Percentiles rank a stretch among this genome's conserved stretches.
Evolutionary conservation across 2,113 vertebrate species (phyloP).

Genomic region (Oostethus manadensis): DNA sequence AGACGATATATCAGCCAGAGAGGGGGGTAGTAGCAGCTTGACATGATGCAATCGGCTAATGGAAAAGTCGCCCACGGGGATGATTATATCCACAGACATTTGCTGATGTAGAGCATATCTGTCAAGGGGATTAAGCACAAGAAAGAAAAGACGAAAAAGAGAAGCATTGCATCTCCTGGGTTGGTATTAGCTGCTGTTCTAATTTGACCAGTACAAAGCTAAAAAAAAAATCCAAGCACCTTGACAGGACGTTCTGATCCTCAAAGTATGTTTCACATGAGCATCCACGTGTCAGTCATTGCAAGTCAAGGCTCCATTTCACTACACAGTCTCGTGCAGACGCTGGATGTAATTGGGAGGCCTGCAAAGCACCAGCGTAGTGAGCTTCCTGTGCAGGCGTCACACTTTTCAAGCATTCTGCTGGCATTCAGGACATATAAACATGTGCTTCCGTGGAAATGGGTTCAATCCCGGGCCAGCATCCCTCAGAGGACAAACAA

Average conservation of each 20-base stretch:
- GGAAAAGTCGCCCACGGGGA: constrained; percentile 23
- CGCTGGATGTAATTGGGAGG: too few species aligned
- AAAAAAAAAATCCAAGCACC: too few species aligned
- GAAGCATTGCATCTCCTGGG: background rate
- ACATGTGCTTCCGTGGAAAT: constrained; percentile 40
- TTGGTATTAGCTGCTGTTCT: background rate
- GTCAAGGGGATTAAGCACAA: background rate
- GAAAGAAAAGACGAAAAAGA: background rate
- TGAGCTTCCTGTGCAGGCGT: constrained; percentile 36
- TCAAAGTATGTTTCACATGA: too few species aligned
- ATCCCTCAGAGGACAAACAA: constrained; percentile 24
- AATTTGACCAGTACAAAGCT: too few species aligned
- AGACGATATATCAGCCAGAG: constrained; percentile 28
- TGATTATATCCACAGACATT: background rate
- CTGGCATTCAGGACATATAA: constrained; percentile 38
- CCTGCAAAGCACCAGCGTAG: constrained; percentile 1
- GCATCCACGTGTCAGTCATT: too few species aligned
- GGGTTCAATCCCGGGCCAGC: constrained; percentile 48
- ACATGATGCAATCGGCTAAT: constrained; percentile 63
- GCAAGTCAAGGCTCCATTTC: background rate
- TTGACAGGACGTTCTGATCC: too few species aligned
- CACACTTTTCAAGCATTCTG: constrained; percentile 19
- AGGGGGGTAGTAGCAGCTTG: constrained; percentile 32
- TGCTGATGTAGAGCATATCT: background rate
- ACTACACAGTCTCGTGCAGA: background rate